Evolutionary conservation across 2,113 vertebrate species (phyloP).

Genomic region (Pangasianodon gigas): DNA sequence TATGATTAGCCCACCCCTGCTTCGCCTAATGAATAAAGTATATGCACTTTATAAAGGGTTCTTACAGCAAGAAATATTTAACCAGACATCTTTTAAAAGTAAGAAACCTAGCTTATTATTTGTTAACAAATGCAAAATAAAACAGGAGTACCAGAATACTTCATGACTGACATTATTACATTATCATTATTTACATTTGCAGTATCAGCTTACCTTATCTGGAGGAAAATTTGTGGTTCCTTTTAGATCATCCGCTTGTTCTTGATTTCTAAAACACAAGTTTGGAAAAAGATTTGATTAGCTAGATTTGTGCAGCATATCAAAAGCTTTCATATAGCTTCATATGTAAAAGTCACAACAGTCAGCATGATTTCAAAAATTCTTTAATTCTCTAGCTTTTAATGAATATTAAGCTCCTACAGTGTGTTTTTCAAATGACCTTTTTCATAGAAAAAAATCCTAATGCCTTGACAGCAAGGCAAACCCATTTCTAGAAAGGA

Average conservation of each 20-base stretch:
- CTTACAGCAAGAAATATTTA: neutral
- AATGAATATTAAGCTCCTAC: neutral
- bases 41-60: neutral
- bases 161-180: neutral
- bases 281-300: conserved; percentile 3
- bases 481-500: neutral
- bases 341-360: neutral
- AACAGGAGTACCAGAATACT: neutral
- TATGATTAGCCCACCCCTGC: too few relatives aligned
- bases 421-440: neutral
- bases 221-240: conserved; percentile 62
- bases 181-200: neutral
- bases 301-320: neutral
- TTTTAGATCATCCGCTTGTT: conserved; percentile 72
- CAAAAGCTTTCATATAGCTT: neutral
- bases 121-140: neutral
- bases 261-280: conserved; percentile 64
- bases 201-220: conserved; percentile 68
- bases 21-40: neutral
- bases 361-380: neutral
- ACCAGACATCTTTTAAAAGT: neutral
- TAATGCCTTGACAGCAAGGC: conserved; percentile 6
- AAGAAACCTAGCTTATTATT: neutral
- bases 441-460: neutral
- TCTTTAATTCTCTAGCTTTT: neutral